Conservation (phyloP, 2,113 vertebrate genomes). For the Piaya cayana region DNA sequence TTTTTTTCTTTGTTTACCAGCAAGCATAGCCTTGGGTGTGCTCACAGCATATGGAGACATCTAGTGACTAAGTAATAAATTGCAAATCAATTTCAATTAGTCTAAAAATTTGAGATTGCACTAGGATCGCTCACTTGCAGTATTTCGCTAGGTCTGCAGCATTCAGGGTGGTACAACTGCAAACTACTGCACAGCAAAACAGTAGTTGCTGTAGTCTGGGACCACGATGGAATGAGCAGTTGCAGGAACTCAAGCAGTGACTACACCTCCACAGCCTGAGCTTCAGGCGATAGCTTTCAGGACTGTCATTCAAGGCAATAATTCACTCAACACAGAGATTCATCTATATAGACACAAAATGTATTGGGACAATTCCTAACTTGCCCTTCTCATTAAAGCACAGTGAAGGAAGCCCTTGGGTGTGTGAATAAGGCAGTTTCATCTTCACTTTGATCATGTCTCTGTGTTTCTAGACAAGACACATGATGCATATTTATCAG, state of each 20-base stretch:
- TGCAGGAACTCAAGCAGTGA: not conserved
- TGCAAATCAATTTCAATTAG: not conserved
- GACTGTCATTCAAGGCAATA: not conserved
- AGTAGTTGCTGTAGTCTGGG: not conserved
- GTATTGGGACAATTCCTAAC: not conserved
- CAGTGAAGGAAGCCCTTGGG: not conserved
- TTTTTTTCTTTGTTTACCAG: constrained; percentile 38
- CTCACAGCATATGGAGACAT: constrained; percentile 4
- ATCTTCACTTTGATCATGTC: not conserved
- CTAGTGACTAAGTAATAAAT: constrained; percentile 11
- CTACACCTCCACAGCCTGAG: too few relatives aligned
- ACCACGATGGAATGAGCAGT: accelerated
- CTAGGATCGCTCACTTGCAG: accelerated
- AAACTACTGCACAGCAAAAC: accelerated
- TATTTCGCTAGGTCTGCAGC: not conserved
- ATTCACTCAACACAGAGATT: not conserved
- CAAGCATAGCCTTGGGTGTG: not conserved
- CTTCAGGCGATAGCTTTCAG: not conserved
- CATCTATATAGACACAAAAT: not conserved
- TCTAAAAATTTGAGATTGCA: not conserved
- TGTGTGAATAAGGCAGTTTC: not conserved
- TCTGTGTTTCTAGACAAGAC: not conserved
- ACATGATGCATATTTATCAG: not conserved
- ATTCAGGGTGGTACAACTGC: accelerated
- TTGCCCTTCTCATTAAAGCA: not conserved